A percentile compares a stretch with the other conserved stretches of the same genome.
These are phyloP conservation scores for Knipowitschia caucasica DNA, from an alignment of 2,797 vertebrate species.

Conservation along the genomic window DNA sequence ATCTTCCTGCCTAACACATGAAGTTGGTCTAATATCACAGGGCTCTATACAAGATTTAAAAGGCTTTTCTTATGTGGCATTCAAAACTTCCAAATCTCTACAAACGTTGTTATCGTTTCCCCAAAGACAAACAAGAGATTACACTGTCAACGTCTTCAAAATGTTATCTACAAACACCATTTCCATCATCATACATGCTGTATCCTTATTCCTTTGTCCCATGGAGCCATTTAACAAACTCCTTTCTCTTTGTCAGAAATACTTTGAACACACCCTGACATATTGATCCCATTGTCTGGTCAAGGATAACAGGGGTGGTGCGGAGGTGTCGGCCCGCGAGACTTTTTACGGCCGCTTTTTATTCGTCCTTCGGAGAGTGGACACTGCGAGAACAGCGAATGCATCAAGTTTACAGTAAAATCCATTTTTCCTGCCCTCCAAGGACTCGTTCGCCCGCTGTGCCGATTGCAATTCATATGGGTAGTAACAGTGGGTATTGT, in stretches of 20 bases:
- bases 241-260: constrained; percentile 38
- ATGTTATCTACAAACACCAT: not conserved
- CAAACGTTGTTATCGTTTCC: too few species aligned
- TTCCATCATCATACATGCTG: constrained; percentile 19
- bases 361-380: constrained; percentile 54
- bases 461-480: constrained; percentile 23
- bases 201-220: constrained; percentile 28
- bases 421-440: constrained; percentile 54
- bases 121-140: too few species aligned
- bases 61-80: too few species aligned
- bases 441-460: constrained; percentile 30
- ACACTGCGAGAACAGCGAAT: constrained; percentile 54
- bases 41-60: too few species aligned
- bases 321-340: constrained; percentile 47
- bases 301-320: constrained; percentile 22
- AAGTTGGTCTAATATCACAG: too few species aligned
- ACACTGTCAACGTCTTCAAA: too few species aligned
- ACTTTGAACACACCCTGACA: constrained; percentile 43
- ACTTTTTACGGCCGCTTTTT: constrained; percentile 56
- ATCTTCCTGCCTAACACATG: too few species aligned
- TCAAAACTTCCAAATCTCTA: too few species aligned
- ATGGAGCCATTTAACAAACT: constrained; percentile 32
- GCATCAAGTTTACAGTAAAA: constrained; percentile 65
- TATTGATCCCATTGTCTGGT: constrained; percentile 63
- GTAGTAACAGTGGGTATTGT: not conserved